Evolutionary conservation across 1,140 invertebrate genomes (phyloP).

Genomic region (Cherax destructor): DNA sequence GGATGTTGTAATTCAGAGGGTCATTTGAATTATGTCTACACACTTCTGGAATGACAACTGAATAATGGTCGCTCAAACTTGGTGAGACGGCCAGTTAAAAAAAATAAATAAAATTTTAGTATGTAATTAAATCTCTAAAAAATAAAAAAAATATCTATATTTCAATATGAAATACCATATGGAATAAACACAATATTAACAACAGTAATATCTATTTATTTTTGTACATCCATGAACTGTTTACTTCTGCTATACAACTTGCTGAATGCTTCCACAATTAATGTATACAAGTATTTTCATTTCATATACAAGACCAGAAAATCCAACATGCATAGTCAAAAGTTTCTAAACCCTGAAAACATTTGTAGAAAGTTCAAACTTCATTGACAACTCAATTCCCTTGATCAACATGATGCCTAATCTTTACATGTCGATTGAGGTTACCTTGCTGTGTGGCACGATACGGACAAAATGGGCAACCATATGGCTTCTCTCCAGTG

Average conservation of each 20-base stretch:
- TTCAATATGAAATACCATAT: background rate
- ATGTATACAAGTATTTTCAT: background rate
- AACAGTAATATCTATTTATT: too few species aligned
- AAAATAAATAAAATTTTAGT: too few species aligned
- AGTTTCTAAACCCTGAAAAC: background rate
- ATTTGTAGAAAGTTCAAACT: background rate
- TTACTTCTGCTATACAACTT: background rate
- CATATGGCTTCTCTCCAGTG: slow-evolving; percentile 58
- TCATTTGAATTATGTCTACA: too few species aligned
- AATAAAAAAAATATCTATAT: background rate
- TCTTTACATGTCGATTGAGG: slow-evolving; percentile 57
- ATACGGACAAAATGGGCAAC: slow-evolving; percentile 48
- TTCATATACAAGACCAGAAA: background rate
- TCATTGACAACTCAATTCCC: background rate
- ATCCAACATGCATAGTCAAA: background rate
- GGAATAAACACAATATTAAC: background rate
- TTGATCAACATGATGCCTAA: slow-evolving; percentile 39
- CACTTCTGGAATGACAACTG: too few species aligned
- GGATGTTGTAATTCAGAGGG: too few species aligned
- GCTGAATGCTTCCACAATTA: background rate
- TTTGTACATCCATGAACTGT: background rate
- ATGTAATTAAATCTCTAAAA: background rate
- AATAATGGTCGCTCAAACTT: too few species aligned
- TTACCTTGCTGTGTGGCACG: slow-evolving; percentile 58
- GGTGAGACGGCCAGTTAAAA: too few species aligned